phyloP scores from a whole-genome alignment of 2,113 vertebrate genomes.

The Bubo blakistoni region DNA sequence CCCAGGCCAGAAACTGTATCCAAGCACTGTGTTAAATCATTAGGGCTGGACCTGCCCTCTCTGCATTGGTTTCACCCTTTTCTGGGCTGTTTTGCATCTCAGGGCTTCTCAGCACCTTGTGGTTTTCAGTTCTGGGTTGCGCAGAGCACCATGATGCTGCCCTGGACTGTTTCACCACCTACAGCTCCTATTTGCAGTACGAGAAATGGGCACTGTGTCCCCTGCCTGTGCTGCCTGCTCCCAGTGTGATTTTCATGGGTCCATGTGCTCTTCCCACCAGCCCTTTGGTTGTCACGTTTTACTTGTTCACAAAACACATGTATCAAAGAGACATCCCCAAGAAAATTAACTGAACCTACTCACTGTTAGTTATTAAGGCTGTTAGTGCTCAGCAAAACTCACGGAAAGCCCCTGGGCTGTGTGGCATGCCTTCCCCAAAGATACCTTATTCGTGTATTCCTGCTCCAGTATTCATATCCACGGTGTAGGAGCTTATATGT shows the following conservation, averaged over 20 bases:
- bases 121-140: not conserved
- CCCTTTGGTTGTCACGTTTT: not conserved
- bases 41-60: not conserved
- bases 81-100: not conserved
- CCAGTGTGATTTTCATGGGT: not conserved
- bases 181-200: not conserved
- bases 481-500: not conserved
- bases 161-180: not conserved
- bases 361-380: not conserved
- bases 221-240: not conserved
- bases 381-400: not conserved
- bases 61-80: not conserved
- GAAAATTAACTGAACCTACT: not conserved
- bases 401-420: not conserved
- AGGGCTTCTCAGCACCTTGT: not conserved
- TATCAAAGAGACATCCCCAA: not conserved
- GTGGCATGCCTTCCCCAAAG: not conserved
- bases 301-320: fast-evolving
- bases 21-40: not conserved
- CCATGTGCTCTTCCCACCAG: not conserved
- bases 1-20: not conserved
- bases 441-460: not conserved
- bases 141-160: not conserved
- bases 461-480: not conserved
- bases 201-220: not conserved